Evolutionary conservation across 2,113 vertebrate genomes (phyloP).

Genomic region (Apaloderma vittatum): DNA sequence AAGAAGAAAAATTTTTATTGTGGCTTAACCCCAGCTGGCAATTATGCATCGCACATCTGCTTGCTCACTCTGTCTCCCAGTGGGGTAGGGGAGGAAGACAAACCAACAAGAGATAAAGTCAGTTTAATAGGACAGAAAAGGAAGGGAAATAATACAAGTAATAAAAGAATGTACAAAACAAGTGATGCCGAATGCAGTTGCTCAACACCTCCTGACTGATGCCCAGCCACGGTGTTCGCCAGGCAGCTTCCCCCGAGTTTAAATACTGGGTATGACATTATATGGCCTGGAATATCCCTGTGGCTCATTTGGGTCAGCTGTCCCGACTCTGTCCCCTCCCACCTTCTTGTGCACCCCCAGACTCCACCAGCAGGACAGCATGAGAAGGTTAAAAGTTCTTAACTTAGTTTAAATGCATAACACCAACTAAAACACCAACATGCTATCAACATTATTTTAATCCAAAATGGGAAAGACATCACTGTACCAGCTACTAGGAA

Average conservation of each 20-base stretch:
- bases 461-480: not conserved
- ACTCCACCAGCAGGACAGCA: not conserved
- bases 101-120: not conserved
- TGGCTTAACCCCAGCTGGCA: not conserved
- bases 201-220: not conserved
- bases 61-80: not conserved
- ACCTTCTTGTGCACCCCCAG: not conserved
- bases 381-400: not conserved
- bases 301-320: not conserved
- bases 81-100: not conserved
- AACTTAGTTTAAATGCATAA: no score
- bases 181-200: not conserved
- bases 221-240: not conserved
- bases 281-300: no score
- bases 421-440: not conserved
- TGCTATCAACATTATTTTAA: not conserved
- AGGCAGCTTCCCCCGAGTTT: not conserved
- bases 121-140: not conserved
- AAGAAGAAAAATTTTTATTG: not conserved
- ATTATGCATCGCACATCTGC: not conserved
- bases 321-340: not conserved
- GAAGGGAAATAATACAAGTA: not conserved
- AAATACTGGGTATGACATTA: no score
- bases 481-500: not conserved
- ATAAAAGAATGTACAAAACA: not conserved